Percentiles rank a stretch among this genome's conserved stretches.
Conservation (phyloP, 2,888 invertebrate species). For the Congeria kusceri region DNA sequence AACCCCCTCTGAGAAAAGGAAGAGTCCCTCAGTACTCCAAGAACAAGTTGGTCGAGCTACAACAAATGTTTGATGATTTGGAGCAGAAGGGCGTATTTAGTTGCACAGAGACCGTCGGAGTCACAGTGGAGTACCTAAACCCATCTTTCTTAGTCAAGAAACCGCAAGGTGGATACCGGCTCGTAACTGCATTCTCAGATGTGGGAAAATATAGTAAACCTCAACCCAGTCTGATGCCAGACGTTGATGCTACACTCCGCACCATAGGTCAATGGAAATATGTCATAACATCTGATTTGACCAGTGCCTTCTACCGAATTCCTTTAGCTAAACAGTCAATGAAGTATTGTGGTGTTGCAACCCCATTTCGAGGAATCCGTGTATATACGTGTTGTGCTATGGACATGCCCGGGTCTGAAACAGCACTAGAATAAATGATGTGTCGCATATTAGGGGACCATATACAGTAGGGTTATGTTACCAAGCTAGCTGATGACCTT, state of each 20-base stretch:
- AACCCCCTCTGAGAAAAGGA: constrained; percentile 62
- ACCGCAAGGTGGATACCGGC: constrained; percentile 33
- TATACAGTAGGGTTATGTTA: constrained; percentile 47
- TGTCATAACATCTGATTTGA: constrained; percentile 55
- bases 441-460: constrained; percentile 58
- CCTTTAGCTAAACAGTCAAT: constrained; percentile 60
- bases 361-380: constrained; percentile 62
- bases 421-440: constrained; percentile 66
- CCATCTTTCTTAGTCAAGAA: constrained; percentile 47
- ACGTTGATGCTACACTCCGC: constrained; percentile 24
- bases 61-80: constrained; percentile 61
- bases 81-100: constrained; percentile 54
- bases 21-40: constrained; percentile 57
- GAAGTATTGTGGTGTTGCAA: constrained; percentile 70
- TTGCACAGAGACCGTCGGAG: constrained; percentile 51
- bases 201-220: constrained; percentile 52
- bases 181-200: constrained; percentile 57
- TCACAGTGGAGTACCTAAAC: constrained; percentile 54
- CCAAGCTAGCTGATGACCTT: constrained; percentile 65
- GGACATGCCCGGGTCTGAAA: constrained; percentile 72
- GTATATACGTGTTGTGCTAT: constrained; percentile 69
- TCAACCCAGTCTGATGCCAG: constrained; percentile 35
- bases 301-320: constrained; percentile 67
- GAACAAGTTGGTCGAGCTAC: constrained; percentile 50
- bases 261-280: constrained; percentile 52